Base-by-base conservation (phyloP, 2,888 invertebrate species). In the Lasius fuliginosus region DNA sequence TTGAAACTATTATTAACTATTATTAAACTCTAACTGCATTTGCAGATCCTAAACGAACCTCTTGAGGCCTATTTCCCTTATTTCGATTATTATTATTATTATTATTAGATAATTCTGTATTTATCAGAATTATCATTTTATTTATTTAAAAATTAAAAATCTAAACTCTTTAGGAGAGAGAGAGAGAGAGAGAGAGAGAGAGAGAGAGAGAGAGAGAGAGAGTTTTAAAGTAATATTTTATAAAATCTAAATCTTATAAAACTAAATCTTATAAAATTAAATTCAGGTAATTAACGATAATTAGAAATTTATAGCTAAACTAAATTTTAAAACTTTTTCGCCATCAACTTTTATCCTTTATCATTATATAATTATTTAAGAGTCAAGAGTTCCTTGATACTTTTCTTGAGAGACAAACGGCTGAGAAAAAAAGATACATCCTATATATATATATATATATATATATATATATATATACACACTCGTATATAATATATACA, bases 1-100 rank as follows among this genome's bases (percentile, higher is more conserved):
- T 62, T 5, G 15, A 46, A 23, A 62, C 30, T 62, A 62, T 62
- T 62, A 46, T 75, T n/a, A 23, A 62, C 30, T 62, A 62, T 62
- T 62, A 46, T 75, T n/a, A 46, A 46, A n/a, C 6, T 1, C 6
- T 27, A 60, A 33, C 23, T 62, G 6, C 11, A 18, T 12, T 2
- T 27, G 18, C 1, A 27, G 15, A 5, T 33, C 11, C 1, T 33
- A 71, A 6, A 73, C 1, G 15, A 56, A 9, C 5, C n/a, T 53
- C n/a, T 53, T 9, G n/a, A 53, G n/a, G n/a, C 8, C 8, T 53
- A 53, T 53, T 53, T 53, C n/a, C 8, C 18, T 53, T 8, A 53
- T 18, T 40, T 71, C 12, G 36, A 36, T 53, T 71, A 69, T 49
- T 30, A 30, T 40, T 15, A 18, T 33, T n/a, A 23, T 46, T 27